A percentile compares a stretch with the other conserved stretches of the same genome.
phyloP scores from a whole-genome alignment of 2,113 vertebrate genomes.

The Lagopus muta region DNA sequence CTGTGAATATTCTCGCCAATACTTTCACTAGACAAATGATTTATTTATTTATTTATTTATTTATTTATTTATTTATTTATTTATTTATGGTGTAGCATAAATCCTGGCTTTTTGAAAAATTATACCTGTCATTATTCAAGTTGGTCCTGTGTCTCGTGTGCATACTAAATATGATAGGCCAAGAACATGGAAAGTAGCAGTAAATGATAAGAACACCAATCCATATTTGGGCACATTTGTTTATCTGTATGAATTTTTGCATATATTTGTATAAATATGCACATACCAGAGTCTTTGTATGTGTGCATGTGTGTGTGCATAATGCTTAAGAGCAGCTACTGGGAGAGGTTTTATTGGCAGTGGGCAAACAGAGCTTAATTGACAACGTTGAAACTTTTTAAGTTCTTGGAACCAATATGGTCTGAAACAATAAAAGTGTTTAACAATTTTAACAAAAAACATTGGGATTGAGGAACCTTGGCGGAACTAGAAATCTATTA shows the following conservation, averaged over 20 bases:
- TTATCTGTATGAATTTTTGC: too few species aligned
- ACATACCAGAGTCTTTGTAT: background rate
- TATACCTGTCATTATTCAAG: background rate
- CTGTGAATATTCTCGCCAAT: background rate
- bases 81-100: background rate
- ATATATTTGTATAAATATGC: background rate
- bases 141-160: background rate
- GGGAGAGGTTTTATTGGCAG: conserved; percentile 68
- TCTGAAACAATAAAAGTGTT: background rate
- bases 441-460: background rate
- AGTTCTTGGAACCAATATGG: background rate
- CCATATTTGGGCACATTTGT: background rate
- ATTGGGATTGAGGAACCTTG: background rate
- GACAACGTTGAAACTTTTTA: background rate
- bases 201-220: background rate
- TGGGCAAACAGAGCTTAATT: background rate
- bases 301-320: background rate
- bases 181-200: background rate
- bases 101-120: background rate
- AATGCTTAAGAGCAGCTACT: conserved; percentile 71
- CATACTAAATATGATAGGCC: background rate
- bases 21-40: background rate
- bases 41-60: background rate
- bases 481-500: background rate
- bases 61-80: background rate